Percentiles rank a stretch among this genome's conserved stretches.
Conservation (phyloP, 1,140 invertebrate species). For the Neodiprion fabricii region DNA sequence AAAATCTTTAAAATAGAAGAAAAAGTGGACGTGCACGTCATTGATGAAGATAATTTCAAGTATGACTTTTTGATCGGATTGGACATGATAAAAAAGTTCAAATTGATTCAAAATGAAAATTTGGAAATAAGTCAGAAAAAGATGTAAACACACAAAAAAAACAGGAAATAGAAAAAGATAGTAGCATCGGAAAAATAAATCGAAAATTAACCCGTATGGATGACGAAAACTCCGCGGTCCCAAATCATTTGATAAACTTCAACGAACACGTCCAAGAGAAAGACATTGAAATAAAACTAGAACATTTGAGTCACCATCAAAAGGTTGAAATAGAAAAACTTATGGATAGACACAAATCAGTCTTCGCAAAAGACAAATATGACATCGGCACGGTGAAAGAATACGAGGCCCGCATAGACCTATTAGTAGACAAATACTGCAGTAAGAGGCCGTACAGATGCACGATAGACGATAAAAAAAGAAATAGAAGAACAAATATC, state of each 20-base stretch:
- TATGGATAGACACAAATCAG: constrained; percentile 36
- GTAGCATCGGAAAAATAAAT: neutral
- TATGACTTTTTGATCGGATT: too few species aligned
- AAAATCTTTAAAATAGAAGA: too few species aligned
- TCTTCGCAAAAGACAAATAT: constrained; percentile 52
- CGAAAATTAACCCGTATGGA: neutral
- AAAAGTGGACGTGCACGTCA: too few species aligned
- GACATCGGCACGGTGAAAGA: constrained; percentile 37
- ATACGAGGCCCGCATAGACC: constrained; percentile 41
- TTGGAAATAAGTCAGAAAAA: neutral
- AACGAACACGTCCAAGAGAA: neutral
- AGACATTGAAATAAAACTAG: neutral
- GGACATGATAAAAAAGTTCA: too few species aligned
- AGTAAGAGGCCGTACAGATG: constrained; percentile 48
- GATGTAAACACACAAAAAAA: neutral
- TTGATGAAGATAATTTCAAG: too few species aligned
- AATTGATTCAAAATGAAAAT: neutral
- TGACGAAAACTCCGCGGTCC: too few species aligned
- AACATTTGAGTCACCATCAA: constrained; percentile 36
- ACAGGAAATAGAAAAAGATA: neutral
- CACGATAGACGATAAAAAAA: constrained; percentile 41
- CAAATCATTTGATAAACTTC: neutral
- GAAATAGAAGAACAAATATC: constrained; percentile 47
- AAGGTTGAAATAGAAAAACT: constrained; percentile 36
- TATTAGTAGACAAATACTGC: constrained; percentile 40